phyloP scores from a whole-genome alignment of 2,797 vertebrate genomes.

The Pseudochirops cupreus region DNA sequence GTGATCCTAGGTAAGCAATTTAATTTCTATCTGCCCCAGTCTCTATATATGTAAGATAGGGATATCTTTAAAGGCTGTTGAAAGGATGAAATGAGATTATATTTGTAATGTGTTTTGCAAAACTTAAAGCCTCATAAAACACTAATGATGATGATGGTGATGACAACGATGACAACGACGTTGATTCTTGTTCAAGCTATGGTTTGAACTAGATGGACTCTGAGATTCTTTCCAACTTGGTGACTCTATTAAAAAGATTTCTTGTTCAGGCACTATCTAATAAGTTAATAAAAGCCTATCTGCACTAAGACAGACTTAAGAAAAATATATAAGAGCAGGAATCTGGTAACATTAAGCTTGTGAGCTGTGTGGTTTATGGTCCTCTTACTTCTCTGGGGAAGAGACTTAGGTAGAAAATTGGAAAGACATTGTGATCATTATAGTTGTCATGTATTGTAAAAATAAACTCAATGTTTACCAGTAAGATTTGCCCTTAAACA shows the following conservation, averaged over 20 bases:
- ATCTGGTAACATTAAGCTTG: background rate
- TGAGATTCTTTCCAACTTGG: background rate
- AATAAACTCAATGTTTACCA: background rate
- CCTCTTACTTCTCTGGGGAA: background rate
- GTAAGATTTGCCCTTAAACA: conserved; percentile 23
- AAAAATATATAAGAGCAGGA: background rate
- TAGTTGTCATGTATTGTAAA: background rate
- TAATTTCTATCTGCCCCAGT: background rate
- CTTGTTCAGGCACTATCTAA: background rate
- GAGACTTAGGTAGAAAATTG: conserved; percentile 9
- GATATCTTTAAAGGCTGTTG: background rate
- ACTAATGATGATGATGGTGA: background rate
- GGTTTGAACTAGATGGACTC: background rate
- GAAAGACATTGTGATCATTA: background rate
- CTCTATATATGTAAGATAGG: background rate
- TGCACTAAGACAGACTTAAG: background rate
- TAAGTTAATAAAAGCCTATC: background rate
- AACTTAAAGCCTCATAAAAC: background rate
- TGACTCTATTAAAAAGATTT: background rate
- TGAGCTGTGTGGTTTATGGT: background rate
- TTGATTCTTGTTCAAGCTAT: background rate
- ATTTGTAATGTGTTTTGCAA: background rate
- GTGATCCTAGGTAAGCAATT: background rate
- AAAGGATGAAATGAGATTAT: background rate
- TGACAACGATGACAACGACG: background rate